Evolutionary conservation across 1,140 invertebrate genomes (phyloP).

Genomic region (Drosophila hydei): DNA sequence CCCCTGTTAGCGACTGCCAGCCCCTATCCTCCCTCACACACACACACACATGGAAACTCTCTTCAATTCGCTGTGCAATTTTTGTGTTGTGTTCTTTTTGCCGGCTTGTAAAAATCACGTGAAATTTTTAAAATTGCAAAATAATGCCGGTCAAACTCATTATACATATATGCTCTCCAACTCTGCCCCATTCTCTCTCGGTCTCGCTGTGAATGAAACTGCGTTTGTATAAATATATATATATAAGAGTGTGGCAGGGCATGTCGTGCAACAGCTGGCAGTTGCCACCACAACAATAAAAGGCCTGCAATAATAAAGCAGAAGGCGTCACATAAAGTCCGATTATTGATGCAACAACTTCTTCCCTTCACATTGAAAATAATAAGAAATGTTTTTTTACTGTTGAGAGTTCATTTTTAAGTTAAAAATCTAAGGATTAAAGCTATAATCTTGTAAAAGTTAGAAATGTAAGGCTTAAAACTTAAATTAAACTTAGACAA

Average conservation of each 20-base stretch:
- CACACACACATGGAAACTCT: not conserved
- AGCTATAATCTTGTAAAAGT: too few species aligned
- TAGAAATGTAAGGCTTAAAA: too few species aligned
- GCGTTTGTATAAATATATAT: not conserved
- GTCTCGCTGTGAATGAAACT: not conserved
- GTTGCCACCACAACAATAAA: slow-evolving; percentile 18
- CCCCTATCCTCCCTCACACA: not conserved
- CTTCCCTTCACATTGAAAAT: not conserved
- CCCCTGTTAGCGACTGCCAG: not conserved
- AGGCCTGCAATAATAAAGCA: slow-evolving; percentile 1
- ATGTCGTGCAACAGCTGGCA: slow-evolving; percentile 53
- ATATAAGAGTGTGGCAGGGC: slow-evolving; percentile 8
- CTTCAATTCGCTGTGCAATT: slow-evolving; percentile 22
- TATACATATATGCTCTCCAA: slow-evolving; percentile 19
- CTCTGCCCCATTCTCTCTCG: not conserved
- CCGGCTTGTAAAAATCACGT: slow-evolving; percentile 70
- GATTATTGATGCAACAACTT: not conserved
- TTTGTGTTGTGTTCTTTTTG: slow-evolving; percentile 47
- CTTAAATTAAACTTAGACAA: too few species aligned
- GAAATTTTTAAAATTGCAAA: slow-evolving; percentile 70
- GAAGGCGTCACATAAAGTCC: slow-evolving; percentile 3
- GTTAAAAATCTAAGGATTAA: too few species aligned
- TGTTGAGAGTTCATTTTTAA: too few species aligned
- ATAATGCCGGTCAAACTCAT: slow-evolving; percentile 76
- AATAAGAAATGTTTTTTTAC: not conserved